phyloP scores from a whole-genome alignment of 2,113 vertebrate genomes.

The Oceanodroma tethys region DNA sequence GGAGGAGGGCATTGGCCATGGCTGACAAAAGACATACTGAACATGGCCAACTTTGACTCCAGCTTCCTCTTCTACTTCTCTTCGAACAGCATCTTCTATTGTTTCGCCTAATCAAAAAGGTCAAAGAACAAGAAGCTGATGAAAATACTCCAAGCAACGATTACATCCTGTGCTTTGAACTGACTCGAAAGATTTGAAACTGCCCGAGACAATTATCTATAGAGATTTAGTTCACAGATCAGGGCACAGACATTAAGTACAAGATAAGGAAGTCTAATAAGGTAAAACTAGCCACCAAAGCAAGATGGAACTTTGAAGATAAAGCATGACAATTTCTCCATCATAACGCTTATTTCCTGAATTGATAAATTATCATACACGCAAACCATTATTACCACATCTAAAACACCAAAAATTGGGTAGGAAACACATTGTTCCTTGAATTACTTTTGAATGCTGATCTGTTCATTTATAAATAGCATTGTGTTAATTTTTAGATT shows the following conservation, averaged over 20 bases:
- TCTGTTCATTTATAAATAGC: neutral
- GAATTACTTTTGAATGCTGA: neutral
- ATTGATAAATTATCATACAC: neutral
- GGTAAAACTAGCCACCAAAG: neutral
- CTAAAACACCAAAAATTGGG: neutral
- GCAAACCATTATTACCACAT: neutral
- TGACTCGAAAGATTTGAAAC: constrained; percentile 38
- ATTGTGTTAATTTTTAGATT: neutral
- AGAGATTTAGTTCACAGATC: neutral
- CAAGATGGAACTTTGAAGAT: neutral
- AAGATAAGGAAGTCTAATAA: neutral
- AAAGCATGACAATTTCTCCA: neutral
- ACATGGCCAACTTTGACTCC: constrained; percentile 88
- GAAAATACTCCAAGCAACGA: neutral
- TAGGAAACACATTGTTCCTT: neutral
- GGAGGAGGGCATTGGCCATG: constrained; percentile 95
- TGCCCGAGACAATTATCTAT: neutral
- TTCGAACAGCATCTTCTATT: constrained; percentile 88
- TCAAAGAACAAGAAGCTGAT: constrained; percentile 48
- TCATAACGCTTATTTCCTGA: neutral
- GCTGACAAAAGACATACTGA: constrained; percentile 88
- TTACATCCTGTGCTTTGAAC: neutral
- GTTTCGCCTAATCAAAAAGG: constrained; percentile 82
- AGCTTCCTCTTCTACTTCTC: constrained; percentile 92
- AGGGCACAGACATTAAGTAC: neutral